Conservation (phyloP, 2,113 vertebrate species). For the Cygnus atratus region DNA sequence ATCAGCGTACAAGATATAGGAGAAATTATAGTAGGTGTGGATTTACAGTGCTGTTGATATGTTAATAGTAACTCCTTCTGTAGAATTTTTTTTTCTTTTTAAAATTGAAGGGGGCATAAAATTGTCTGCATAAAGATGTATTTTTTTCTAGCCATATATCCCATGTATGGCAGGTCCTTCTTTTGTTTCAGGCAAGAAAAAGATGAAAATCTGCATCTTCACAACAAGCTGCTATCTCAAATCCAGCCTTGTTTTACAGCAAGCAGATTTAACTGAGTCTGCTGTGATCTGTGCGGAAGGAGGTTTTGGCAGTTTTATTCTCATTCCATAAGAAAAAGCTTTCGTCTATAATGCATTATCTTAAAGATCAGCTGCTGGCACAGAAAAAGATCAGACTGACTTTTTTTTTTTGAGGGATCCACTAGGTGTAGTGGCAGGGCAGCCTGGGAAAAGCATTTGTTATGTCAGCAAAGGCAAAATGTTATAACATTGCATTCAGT, state of each 20-base stretch:
- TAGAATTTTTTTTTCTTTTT: not conserved
- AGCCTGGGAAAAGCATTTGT: not conserved
- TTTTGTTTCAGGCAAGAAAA: not conserved
- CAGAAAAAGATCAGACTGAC: not conserved
- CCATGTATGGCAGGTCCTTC: not conserved
- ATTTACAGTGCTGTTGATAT: constrained; percentile 12
- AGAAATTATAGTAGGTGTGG: not conserved
- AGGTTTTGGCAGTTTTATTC: not conserved
- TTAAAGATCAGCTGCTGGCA: not conserved
- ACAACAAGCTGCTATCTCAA: not conserved
- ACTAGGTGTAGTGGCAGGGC: not conserved
- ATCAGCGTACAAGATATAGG: not conserved
- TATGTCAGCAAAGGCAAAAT: not conserved
- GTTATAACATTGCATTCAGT: not conserved
- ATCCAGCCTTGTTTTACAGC: not conserved
- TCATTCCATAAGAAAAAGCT: not conserved
- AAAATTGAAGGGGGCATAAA: not conserved
- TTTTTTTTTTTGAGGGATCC: not conserved
- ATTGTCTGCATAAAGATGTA: not conserved
- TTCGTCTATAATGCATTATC: not conserved
- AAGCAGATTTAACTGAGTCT: not conserved
- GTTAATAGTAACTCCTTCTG: not conserved
- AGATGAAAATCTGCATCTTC: not conserved
- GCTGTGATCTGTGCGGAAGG: not conserved
- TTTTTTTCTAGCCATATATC: not conserved